phyloP scores from a whole-genome alignment of 2,888 invertebrate genomes.

The Syritta pipiens region DNA sequence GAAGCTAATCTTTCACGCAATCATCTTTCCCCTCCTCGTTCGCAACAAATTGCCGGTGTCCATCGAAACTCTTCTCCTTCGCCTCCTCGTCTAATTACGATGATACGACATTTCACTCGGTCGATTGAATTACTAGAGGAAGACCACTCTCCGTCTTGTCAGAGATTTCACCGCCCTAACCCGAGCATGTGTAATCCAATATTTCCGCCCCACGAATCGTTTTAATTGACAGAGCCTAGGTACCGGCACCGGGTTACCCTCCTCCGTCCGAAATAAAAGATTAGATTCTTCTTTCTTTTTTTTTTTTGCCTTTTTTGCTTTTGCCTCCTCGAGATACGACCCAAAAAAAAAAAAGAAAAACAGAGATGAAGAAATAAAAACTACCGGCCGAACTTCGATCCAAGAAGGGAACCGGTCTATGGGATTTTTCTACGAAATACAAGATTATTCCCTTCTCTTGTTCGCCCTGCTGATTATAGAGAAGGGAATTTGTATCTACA shows the following conservation, averaged over 20 bases:
- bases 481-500: conserved; percentile 60
- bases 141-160: conserved; percentile 14
- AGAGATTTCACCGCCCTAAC: not conserved
- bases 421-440: conserved; percentile 63
- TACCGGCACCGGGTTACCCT: conserved; percentile 17
- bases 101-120: conserved; percentile 65
- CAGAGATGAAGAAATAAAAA: conserved; percentile 3
- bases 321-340: conserved; percentile 19
- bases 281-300: conserved; percentile 45
- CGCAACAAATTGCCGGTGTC: conserved; percentile 14
- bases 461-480: conserved; percentile 44
- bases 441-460: conserved; percentile 58
- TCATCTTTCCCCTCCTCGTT: not conserved
- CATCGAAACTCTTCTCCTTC: not conserved
- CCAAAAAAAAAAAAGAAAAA: not conserved
- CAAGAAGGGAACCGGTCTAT: conserved; percentile 31
- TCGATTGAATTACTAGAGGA: conserved; percentile 65
- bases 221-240: conserved; percentile 53
- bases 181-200: conserved; percentile 62
- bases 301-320: no score
- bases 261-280: conserved; percentile 36
- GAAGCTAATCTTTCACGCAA: conserved; percentile 34
- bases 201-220: conserved; percentile 64
- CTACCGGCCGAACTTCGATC: not conserved
- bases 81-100: conserved; percentile 60